A percentile compares a stretch with the other conserved stretches of the same genome.
Evolutionary conservation across 2,113 vertebrate genomes (phyloP).

Genomic region (Catagonus wagneri): DNA sequence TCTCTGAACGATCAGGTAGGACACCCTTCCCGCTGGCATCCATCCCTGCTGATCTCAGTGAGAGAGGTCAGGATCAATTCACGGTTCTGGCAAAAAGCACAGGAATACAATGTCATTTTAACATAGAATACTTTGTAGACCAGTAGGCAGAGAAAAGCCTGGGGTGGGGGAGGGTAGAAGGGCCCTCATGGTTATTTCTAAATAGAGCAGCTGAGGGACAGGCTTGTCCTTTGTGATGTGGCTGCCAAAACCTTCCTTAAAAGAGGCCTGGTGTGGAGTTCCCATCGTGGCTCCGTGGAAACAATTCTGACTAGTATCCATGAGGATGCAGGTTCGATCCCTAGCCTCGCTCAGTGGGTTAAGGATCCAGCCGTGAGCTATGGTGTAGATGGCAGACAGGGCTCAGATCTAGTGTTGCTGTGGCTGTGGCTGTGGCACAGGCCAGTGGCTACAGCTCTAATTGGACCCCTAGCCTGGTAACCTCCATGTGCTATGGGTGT

Average conservation of each 20-base stretch:
- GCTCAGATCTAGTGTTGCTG: too few relatives aligned
- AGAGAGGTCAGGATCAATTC: background rate
- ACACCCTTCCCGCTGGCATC: background rate
- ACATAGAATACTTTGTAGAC: background rate
- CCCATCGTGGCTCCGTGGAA: too few relatives aligned
- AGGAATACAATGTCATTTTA: background rate
- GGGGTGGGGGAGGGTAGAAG: background rate
- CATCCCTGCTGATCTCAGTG: background rate
- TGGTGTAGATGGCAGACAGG: too few relatives aligned
- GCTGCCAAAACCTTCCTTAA: background rate
- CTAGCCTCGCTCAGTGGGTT: too few relatives aligned
- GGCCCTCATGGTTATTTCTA: background rate
- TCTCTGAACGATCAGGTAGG: background rate
- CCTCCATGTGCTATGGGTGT: too few relatives aligned
- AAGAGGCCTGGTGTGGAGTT: background rate
- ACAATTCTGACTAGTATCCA: too few relatives aligned
- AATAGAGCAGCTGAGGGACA: fast-evolving
- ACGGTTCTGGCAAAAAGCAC: background rate
- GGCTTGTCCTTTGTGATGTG: background rate
- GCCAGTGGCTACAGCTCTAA: too few relatives aligned
- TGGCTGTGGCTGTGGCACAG: too few relatives aligned
- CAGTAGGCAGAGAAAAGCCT: background rate
- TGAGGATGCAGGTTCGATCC: too few relatives aligned
- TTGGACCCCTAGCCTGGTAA: too few relatives aligned
- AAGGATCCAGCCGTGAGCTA: too few relatives aligned